Percentiles rank a stretch among this genome's conserved stretches.
phyloP scores from a whole-genome alignment of 1,140 invertebrate genomes.

The Grapholita molesta region DNA sequence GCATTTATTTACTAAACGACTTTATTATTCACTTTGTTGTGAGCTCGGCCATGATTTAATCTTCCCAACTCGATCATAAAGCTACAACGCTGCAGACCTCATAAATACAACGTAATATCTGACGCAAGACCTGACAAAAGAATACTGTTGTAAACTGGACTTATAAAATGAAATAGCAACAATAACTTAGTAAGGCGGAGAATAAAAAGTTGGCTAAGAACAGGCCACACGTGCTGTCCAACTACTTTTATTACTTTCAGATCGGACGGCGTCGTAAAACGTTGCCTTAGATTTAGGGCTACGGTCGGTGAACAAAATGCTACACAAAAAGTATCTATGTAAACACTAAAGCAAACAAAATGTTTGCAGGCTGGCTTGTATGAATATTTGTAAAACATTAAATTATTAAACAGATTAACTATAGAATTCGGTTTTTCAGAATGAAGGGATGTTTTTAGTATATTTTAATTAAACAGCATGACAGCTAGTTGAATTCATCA shows the following conservation, averaged over 20 bases:
- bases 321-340: not conserved
- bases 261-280: slow-evolving; percentile 4
- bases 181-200: slow-evolving; percentile 1
- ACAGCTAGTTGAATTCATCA: too few species aligned
- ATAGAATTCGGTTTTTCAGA: too few species aligned
- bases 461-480: too few species aligned
- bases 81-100: slow-evolving; percentile 1
- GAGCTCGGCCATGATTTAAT: slow-evolving; percentile 13
- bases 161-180: slow-evolving; percentile 17
- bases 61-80: slow-evolving; percentile 14
- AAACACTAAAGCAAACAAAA: too few species aligned
- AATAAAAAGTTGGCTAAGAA: slow-evolving; percentile 14
- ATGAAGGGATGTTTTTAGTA: too few species aligned
- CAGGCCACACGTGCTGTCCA: slow-evolving; percentile 12
- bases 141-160: slow-evolving; percentile 9
- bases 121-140: not conserved
- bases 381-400: too few species aligned
- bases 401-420: too few species aligned
- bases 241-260: slow-evolving; percentile 19
- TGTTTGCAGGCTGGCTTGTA: too few species aligned
- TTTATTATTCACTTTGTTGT: slow-evolving; percentile 12
- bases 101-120: slow-evolving; percentile 5
- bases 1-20: slow-evolving; percentile 10
- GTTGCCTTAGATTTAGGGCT: not conserved
- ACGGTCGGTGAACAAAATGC: not conserved